phyloP scores from a whole-genome alignment of 35 echinoderm and acorn worm genomes.

The Apostichopus japonicus region DNA sequence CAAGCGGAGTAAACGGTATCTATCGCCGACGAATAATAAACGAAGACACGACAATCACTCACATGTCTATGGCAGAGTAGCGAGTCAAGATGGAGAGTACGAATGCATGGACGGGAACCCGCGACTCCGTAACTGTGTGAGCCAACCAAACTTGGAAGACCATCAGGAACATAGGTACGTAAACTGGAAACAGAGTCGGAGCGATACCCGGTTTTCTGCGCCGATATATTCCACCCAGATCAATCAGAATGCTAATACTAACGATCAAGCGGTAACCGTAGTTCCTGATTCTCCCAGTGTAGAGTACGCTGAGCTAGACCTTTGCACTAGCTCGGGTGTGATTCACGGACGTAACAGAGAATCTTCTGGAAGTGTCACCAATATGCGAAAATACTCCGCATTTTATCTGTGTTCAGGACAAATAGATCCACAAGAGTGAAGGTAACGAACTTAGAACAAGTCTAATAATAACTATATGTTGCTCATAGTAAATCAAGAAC shows the following conservation, averaged over 20 bases:
- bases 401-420: conserved; percentile 53
- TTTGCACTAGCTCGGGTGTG: neutral
- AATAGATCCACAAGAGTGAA: conserved; percentile 31
- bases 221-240: conserved; percentile 25
- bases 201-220: neutral
- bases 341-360: conserved; percentile 28
- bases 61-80: neutral
- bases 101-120: conserved; percentile 11
- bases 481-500: neutral
- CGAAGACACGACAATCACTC: neutral
- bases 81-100: neutral
- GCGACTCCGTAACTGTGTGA: conserved; percentile 8
- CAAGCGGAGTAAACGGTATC: conserved; percentile 22
- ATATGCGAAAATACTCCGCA: conserved; percentile 42
- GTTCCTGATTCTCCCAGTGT: neutral
- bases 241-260: conserved; percentile 32
- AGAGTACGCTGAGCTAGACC: conserved; percentile 34
- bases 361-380: neutral
- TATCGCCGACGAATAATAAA: conserved; percentile 35
- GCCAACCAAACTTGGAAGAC: conserved; percentile 37
- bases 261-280: neutral
- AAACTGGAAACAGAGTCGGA: conserved; percentile 29
- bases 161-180: conserved; percentile 36
- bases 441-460: conserved; percentile 22
- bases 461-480: neutral